phyloP scores from a whole-genome alignment of 92 coral and sea anemone species.

The Heliopora coerulea region DNA sequence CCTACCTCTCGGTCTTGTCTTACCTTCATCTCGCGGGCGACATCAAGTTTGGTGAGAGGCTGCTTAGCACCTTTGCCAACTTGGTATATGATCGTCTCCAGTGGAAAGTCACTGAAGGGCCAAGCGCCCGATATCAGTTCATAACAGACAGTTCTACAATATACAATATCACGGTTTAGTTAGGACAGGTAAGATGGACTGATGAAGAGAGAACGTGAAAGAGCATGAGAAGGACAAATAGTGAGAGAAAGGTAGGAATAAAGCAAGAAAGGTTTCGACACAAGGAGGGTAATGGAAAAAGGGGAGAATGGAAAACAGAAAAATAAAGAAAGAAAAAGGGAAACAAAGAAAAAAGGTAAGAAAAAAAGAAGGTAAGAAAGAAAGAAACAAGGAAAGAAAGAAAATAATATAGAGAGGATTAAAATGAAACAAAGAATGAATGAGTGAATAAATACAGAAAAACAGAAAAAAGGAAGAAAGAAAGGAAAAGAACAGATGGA shows the following conservation, averaged over 20 bases:
- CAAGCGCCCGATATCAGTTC: slow-evolving; percentile 92
- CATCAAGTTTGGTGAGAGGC: slow-evolving; percentile 59
- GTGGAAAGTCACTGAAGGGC: slow-evolving; percentile 80
- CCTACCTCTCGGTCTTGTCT: too few species aligned
- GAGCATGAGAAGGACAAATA: too few species aligned
- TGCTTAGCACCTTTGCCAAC: slow-evolving; percentile 92
- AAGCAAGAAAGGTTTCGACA: too few species aligned
- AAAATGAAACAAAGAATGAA: background rate
- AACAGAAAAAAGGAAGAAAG: background rate
- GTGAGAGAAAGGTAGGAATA: too few species aligned
- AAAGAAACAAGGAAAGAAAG: background rate
- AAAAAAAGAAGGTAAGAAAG: background rate
- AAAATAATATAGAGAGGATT: background rate
- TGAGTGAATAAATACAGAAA: background rate
- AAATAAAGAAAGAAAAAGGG: too few species aligned
- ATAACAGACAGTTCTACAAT: slow-evolving; percentile 81
- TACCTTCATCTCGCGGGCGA: slow-evolving; percentile 89
- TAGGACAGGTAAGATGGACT: too few species aligned
- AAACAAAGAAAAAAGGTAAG: background rate
- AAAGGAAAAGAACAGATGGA: too few species aligned
- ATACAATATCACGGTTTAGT: background rate
- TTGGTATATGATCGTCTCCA: slow-evolving; percentile 86
- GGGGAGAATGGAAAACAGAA: too few species aligned
- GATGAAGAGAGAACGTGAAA: too few species aligned
- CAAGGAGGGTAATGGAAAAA: too few species aligned